Conservation (phyloP, 37 sponge, comb jelly and placozoan genomes). For the Spongilla lacustris region DNA sequence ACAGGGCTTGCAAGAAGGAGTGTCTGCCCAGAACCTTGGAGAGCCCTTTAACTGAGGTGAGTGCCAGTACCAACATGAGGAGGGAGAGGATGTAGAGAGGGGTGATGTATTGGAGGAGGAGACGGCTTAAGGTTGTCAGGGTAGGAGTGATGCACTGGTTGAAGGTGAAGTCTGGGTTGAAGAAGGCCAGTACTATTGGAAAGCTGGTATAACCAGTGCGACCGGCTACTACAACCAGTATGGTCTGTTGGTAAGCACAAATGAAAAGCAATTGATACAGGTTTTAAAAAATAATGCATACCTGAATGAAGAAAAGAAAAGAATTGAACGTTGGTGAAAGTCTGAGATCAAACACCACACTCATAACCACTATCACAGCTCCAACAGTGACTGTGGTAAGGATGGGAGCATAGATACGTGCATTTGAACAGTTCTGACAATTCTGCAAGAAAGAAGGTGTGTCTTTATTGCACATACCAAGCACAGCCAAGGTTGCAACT, state of each 20-base stretch:
- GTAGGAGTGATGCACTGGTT: conserved; percentile 57
- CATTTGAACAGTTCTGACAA: conserved; percentile 57
- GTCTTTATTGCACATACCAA: not conserved
- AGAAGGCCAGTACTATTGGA: conserved; percentile 26
- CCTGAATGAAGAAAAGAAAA: conserved; percentile 72
- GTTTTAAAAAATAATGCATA: not conserved
- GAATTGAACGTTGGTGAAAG: conserved; percentile 62
- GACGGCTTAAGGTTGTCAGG: conserved; percentile 31
- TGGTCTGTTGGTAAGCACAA: conserved; percentile 16
- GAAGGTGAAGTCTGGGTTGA: conserved; percentile 75
- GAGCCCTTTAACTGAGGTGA: conserved; percentile 15
- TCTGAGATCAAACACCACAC: conserved; percentile 51
- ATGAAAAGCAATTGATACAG: not conserved
- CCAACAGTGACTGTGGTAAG: conserved; percentile 37
- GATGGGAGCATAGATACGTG: conserved; percentile 8
- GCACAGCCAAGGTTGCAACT: too few species aligned
- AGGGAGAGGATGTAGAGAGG: conserved; percentile 69
- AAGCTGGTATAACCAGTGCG: conserved; percentile 47
- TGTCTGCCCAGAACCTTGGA: conserved; percentile 53
- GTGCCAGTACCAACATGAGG: conserved; percentile 24
- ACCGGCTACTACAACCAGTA: conserved; percentile 38
- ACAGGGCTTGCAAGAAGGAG: conserved; percentile 66
- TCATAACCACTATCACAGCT: conserved; percentile 34
- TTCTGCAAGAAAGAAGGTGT: conserved; percentile 15
- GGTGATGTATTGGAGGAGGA: conserved; percentile 56